Evolutionary conservation across 2,113 vertebrate species (phyloP).

Genomic region (Galbula dea): DNA sequence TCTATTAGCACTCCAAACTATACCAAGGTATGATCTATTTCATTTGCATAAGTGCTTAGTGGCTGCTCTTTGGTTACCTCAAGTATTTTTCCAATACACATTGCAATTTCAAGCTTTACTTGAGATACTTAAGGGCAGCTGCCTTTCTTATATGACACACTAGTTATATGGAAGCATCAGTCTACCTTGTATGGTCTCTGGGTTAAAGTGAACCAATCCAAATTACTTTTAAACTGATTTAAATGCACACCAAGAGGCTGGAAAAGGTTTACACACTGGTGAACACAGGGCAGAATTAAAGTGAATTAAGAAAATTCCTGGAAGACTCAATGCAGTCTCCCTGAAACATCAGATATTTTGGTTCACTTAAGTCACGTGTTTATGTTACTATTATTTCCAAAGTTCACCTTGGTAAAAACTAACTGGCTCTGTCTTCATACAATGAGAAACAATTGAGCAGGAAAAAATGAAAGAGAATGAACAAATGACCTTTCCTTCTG

Average conservation of each 20-base stretch:
- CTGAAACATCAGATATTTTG: not conserved
- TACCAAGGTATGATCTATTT: not conserved
- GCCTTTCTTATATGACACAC: not conserved
- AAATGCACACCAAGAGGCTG: not conserved
- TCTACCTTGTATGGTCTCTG: not conserved
- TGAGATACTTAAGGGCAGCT: not conserved
- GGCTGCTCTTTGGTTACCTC: not conserved
- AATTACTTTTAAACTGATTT: constrained; percentile 22
- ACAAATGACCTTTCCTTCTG: constrained; percentile 39
- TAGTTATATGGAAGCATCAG: not conserved
- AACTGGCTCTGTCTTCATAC: not conserved
- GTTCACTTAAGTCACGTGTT: constrained; percentile 27
- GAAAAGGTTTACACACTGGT: not conserved
- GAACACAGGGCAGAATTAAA: not conserved
- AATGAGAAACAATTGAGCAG: constrained; percentile 20
- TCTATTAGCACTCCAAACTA: not conserved
- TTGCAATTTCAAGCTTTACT: not conserved
- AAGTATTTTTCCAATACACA: not conserved
- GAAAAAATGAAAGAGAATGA: constrained; percentile 36
- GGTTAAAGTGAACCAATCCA: constrained; percentile 7
- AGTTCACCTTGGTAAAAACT: constrained; percentile 50
- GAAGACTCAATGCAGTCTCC: not conserved
- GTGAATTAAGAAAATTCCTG: constrained; percentile 1
- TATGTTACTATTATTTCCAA: not conserved
- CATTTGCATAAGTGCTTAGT: not conserved